These are phyloP conservation scores for Melanotaenia parkinsoni DNA, from an alignment of 2,797 vertebrate genomes.

Conservation along the genomic window DNA sequence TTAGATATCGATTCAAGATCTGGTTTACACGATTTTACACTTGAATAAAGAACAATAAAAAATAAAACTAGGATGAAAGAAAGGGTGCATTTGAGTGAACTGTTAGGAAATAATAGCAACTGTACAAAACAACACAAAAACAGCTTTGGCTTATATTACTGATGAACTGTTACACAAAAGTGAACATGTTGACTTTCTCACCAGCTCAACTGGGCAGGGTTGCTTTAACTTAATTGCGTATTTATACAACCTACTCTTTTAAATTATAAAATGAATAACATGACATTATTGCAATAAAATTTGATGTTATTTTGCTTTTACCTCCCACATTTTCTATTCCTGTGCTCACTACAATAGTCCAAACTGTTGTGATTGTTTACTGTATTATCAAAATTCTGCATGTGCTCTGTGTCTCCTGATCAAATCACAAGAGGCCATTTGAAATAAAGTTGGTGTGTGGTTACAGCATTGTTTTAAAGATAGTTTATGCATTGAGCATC, in stretches of 20 bases:
- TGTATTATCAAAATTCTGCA: conserved; percentile 43
- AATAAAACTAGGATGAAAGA: conserved; percentile 82
- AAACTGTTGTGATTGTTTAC: conserved; percentile 38
- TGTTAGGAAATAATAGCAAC: conserved; percentile 89
- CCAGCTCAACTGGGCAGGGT: conserved; percentile 80
- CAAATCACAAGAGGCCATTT: conserved; percentile 71
- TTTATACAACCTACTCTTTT: conserved; percentile 90
- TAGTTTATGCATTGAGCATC: conserved; percentile 67
- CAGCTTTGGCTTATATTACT: conserved; percentile 99
- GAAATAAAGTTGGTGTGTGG: conserved; percentile 77
- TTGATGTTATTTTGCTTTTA: conserved; percentile 83
- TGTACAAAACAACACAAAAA: conserved; percentile 87
- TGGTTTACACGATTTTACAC: conserved; percentile 89
- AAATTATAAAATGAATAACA: conserved; percentile 79
- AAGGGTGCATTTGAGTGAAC: conserved; percentile 78
- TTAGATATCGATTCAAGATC: conserved; percentile 94
- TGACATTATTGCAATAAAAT: conserved; percentile 78
- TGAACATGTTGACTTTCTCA: conserved; percentile 81
- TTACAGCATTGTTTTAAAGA: conserved; percentile 69
- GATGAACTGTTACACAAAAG: conserved; percentile 95
- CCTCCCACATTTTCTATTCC: conserved; percentile 45
- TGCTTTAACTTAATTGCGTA: conserved; percentile 84
- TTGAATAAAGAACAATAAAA: conserved; percentile 88
- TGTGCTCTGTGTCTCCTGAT: conserved; percentile 50
- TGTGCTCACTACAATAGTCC: conserved; percentile 56